Conservation (phyloP, 2,113 vertebrate species). For the Chamaea fasciata region DNA sequence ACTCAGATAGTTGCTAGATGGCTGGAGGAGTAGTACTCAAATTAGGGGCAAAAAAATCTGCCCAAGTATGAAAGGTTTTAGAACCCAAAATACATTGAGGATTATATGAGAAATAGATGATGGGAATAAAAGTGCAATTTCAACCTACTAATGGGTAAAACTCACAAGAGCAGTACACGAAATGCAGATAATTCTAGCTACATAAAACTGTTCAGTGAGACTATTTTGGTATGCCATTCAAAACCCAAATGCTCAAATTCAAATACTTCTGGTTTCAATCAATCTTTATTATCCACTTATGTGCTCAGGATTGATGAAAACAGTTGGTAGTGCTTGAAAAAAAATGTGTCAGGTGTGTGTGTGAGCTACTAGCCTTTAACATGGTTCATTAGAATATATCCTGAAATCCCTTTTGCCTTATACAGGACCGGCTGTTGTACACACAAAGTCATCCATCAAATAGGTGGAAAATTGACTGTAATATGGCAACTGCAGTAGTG, state of each 20-base stretch:
- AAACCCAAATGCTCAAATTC: background rate
- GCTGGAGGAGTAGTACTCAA: background rate
- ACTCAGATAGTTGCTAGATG: background rate
- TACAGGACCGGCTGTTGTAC: slow-evolving; percentile 66
- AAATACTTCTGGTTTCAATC: background rate
- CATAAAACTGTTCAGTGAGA: background rate
- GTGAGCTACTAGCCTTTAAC: slow-evolving; percentile 66
- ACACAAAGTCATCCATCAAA: slow-evolving; percentile 79
- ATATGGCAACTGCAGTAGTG: slow-evolving; percentile 27
- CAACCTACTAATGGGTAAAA: background rate
- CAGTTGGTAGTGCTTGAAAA: slow-evolving; percentile 23
- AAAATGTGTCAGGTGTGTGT: slow-evolving; percentile 45
- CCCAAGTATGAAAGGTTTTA: background rate
- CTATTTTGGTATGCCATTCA: background rate
- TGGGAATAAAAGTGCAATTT: background rate
- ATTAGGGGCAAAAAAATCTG: background rate
- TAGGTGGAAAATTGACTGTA: slow-evolving; percentile 58
- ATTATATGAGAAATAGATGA: background rate
- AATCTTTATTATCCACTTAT: slow-evolving; percentile 8
- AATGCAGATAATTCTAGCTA: background rate
- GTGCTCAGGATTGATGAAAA: slow-evolving; percentile 39
- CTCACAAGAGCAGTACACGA: background rate
- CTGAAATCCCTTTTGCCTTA: slow-evolving; percentile 74
- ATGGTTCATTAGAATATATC: slow-evolving; percentile 59
- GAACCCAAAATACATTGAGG: background rate